These are phyloP conservation scores for Drosophila saltans DNA, from an alignment of 1,140 invertebrate genomes.

Conservation along the genomic window DNA sequence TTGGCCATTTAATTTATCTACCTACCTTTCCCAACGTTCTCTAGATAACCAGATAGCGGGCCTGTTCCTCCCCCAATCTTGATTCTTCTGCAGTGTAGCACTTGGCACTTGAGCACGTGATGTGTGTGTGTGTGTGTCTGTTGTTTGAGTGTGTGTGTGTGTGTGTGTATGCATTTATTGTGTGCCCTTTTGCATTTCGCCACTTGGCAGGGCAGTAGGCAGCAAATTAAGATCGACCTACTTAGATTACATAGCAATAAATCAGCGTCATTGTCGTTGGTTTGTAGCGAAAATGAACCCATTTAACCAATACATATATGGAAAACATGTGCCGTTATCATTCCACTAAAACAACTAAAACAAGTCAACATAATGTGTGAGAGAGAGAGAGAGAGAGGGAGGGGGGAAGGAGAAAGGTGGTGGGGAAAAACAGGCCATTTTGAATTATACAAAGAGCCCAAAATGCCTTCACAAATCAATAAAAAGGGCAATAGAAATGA, in stretches of 20 bases:
- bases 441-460: conserved; percentile 35
- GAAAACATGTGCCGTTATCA: conserved; percentile 40
- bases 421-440: conserved; percentile 50
- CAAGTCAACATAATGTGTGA: neutral
- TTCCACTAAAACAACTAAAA: conserved; percentile 11
- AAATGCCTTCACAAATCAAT: conserved; percentile 66
- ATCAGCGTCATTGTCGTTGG: conserved; percentile 40
- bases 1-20: neutral
- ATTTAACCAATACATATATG: conserved; percentile 28
- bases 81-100: conserved; percentile 27
- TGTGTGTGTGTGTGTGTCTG: conserved; percentile 2
- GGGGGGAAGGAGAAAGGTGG: conserved; percentile 14
- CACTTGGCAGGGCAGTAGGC: conserved; percentile 33
- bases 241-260: conserved; percentile 48
- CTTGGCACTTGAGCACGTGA: conserved; percentile 49
- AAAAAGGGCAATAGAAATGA: conserved; percentile 59
- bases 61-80: neutral
- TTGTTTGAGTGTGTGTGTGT: neutral
- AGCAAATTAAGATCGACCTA: conserved; percentile 54
- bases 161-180: conserved; percentile 8
- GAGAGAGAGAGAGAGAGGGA: neutral
- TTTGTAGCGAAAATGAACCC: conserved; percentile 30
- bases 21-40: conserved; percentile 2
- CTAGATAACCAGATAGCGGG: neutral
- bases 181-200: conserved; percentile 40